Base-by-base conservation (phyloP, 2,797 vertebrate species). In the Peromyscus eremicus region DNA sequence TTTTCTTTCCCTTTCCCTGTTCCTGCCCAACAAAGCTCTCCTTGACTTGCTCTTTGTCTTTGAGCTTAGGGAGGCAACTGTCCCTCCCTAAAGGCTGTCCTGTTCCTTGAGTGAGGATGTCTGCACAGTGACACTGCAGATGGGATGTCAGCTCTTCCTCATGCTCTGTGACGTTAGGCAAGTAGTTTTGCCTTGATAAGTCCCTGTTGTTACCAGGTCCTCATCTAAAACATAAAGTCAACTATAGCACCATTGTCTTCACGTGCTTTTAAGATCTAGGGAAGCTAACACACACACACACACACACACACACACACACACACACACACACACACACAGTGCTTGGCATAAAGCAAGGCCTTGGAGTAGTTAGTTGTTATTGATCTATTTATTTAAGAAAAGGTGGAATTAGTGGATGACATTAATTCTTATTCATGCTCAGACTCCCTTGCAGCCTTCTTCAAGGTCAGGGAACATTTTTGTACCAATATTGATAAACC, bases 401-500 rank as follows among this genome's bases (percentile, higher is more conserved):
- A 86, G 32, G 52, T 71, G 43, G 43, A 75, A 70, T 68, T 60
- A 32, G 43, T 83, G 76, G 46, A 64, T 79, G 34, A 40, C 14
- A 40, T 16, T 49, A 43, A 70, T 57, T 86, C 16, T 77, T 43
- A 46, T 76, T 14, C 10, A 76, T 88, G 64, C 89, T 83, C 76
- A 25, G 40, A 52, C 62, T 95, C 23, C 29, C 21, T 91, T 80
- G 11, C n/a, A 93, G 71, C 19, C 55, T 81, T 97, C 70, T 87
- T 91, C 25, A n/a, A 60, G 92, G 86, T 93, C 76, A 95, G 34
- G 13, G 11, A 43, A 86, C 46, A 76, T 93, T 91, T 91, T 89
- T 46, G 49, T 75, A 82, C 75, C 57, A 89, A 91, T 95, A 95
- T 13, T 79, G 83, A 60, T 91, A 94, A 84, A 34, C 84, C 27